A percentile compares a stretch with the other conserved stretches of the same genome.
phyloP scores from a whole-genome alignment of 2,888 invertebrate species.

The Eustalomyia histrio region DNA sequence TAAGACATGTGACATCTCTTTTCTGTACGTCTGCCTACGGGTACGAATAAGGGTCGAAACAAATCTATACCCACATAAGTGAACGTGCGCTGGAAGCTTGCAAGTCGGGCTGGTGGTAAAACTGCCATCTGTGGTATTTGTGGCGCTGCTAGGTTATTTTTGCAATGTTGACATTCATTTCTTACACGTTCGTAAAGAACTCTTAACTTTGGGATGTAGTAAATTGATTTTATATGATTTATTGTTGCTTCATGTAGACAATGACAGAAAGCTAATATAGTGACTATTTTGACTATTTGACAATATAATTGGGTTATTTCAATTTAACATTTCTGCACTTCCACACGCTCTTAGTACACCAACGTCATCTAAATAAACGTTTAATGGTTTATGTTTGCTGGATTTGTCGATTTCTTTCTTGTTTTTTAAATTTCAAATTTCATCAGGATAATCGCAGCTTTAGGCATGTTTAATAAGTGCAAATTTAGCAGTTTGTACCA shows the following conservation, averaged over 20 bases:
- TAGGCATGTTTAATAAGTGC: background rate
- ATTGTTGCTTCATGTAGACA: slow-evolving; percentile 53
- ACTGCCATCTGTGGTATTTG: slow-evolving; percentile 52
- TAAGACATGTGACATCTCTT: slow-evolving; percentile 67
- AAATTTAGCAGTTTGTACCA: background rate
- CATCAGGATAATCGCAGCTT: background rate
- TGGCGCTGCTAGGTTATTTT: slow-evolving; percentile 50
- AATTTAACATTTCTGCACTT: background rate
- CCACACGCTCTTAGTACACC: background rate
- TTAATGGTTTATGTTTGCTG: background rate
- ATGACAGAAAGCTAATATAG: slow-evolving; percentile 49
- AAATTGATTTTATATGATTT: slow-evolving; percentile 46
- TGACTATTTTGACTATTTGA: slow-evolving; percentile 21
- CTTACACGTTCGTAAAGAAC: slow-evolving; percentile 28
- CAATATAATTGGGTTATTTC: background rate
- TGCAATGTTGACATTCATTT: slow-evolving; percentile 55
- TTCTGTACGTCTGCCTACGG: slow-evolving; percentile 54
- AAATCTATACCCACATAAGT: slow-evolving; percentile 64
- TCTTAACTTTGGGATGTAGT: slow-evolving; percentile 53
- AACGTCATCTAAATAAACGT: background rate
- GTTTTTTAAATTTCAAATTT: background rate
- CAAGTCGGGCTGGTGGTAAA: slow-evolving; percentile 55
- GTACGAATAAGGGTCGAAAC: slow-evolving; percentile 60
- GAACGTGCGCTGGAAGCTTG: slow-evolving; percentile 59
- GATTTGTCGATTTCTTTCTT: background rate